phyloP scores from a whole-genome alignment of 2,797 vertebrate species.

The Apogon hyalosoma region DNA sequence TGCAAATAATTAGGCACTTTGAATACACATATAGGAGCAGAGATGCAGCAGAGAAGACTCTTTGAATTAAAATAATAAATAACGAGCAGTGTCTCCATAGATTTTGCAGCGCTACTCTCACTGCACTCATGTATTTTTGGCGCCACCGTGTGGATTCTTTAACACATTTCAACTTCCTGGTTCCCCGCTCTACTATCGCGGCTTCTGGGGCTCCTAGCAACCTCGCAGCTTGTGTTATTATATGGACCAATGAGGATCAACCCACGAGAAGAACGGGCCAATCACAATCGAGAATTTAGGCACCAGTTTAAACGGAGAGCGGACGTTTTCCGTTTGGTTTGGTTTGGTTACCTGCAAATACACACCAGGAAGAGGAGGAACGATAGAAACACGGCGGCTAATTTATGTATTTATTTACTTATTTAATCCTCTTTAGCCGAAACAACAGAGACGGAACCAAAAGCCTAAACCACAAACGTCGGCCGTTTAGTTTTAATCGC shows the following conservation, averaged over 20 bases:
- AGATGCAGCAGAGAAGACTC: no score
- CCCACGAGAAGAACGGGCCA: constrained; percentile 48
- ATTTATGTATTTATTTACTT: neutral
- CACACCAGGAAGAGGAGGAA: neutral
- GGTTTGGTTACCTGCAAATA: neutral
- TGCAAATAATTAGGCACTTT: no score
- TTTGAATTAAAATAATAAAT: no score
- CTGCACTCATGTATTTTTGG: constrained; percentile 29
- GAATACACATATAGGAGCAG: no score
- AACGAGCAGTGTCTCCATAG: no score
- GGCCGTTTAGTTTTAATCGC: neutral
- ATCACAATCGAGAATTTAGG: constrained; percentile 65
- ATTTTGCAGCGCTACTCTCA: no score
- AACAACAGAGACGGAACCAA: neutral
- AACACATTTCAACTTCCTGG: neutral
- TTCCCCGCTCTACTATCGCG: constrained; percentile 71
- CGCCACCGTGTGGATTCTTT: constrained; percentile 50
- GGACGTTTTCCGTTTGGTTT: constrained; percentile 55
- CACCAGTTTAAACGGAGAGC: constrained; percentile 78
- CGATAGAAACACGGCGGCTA: neutral
- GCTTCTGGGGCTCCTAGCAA: constrained; percentile 69
- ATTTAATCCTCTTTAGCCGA: neutral
- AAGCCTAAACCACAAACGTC: no score
- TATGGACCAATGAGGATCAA: constrained; percentile 73
- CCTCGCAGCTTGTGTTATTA: constrained; percentile 34